Base-by-base conservation (phyloP, 2,888 invertebrate species). In the Eudemis profundana region DNA sequence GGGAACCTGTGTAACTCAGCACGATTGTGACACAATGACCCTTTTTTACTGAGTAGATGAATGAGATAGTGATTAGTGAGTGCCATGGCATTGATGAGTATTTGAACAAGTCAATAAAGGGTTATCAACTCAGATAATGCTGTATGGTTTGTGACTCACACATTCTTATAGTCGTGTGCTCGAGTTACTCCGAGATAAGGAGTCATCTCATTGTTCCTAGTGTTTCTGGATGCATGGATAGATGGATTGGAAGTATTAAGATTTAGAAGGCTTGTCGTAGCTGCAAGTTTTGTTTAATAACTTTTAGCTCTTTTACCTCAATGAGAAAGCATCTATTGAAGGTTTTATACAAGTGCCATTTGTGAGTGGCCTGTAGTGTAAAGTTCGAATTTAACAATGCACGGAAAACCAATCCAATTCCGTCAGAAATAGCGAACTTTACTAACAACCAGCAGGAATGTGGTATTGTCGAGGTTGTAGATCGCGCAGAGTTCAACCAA, bases 351-450 rank as follows among this genome's bases (percentile, higher is more conserved):
- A 27, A 27, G 27, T 7, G 27, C 5, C 17, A 17, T 46, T 29
- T 14, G 8, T 33, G 38, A 46, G 23, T 53, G 40, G 47, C 56
- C 40, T 29, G 19, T 40, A 33, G 47, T 49, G 29, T 63, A 50
- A 1, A 14, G 27, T 27, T 21, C 15, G 21, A 67, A n/a, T n/a
- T n/a, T n/a, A n/a, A 68, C 66, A 70, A 70, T 61, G 66, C 59
- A 54, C 57, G 70, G 67, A 69, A 69, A 63, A 54, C 40, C 62
- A 70, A 62, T 15, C 36, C 47, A 61, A 57, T 61, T 53, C 66
- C 60, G 65, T 69, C 70, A 64, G 67, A 66, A 68, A 73, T 67
- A 70, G 63, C 69, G 47, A 63, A 68, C 42, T 17, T 19, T 33
- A 42, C 47, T 54, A 49, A 44, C 21, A 40, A 23, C 62, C 49